Evolutionary conservation across 2,113 vertebrate species (phyloP).

Genomic region (Amazona guildingii): DNA sequence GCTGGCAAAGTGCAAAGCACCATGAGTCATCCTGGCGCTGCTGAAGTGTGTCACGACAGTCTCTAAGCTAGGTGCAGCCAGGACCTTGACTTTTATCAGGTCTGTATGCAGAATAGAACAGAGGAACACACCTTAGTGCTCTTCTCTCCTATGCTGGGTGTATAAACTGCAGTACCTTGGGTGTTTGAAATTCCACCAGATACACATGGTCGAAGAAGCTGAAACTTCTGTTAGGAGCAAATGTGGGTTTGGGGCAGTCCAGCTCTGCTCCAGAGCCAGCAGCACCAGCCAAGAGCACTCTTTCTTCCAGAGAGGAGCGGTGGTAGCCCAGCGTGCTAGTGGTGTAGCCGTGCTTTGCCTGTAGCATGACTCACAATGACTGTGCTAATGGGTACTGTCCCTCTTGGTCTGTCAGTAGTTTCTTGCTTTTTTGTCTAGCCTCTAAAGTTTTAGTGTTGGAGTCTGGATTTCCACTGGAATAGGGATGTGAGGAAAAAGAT

Average conservation of each 20-base stretch:
- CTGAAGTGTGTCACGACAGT: neutral
- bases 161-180: neutral
- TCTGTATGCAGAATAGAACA: neutral
- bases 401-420: neutral
- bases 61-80: neutral
- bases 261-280: neutral
- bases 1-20: neutral
- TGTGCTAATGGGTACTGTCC: accelerated
- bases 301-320: accelerated
- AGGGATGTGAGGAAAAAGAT: neutral
- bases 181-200: neutral
- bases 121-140: neutral
- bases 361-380: accelerated
- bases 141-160: too few relatives aligned
- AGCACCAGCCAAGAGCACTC: neutral
- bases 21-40: neutral
- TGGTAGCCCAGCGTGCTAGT: neutral
- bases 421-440: neutral
- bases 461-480: neutral
- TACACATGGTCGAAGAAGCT: neutral
- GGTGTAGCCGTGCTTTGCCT: neutral
- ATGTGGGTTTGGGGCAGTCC: accelerated
- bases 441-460: neutral
- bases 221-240: accelerated
- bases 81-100: neutral